Evolutionary conservation across 2,113 vertebrate genomes (phyloP), one percentile per base, ranked within the genome.

Genomic region (Callipepla squamata): DNA sequence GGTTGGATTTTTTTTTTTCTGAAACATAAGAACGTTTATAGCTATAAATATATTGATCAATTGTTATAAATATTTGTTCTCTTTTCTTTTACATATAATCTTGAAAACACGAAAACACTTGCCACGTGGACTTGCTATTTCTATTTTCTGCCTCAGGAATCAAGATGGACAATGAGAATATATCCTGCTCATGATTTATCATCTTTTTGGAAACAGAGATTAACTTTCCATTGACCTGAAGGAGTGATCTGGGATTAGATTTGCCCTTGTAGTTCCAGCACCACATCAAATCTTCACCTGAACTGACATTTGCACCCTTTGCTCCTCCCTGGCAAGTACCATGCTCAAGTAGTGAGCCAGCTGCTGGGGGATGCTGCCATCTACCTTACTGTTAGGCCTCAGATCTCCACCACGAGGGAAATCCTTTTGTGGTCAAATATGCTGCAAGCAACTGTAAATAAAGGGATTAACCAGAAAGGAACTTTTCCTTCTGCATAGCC

Each of bases 241-340:
- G 10, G 53, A 32, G 38, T 40, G 2, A 23, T 5, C 13, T 80
- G 32, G 9, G 4, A 17, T 85, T 73, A 0, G 0, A 9, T 55
- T 80, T 80, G 26, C 21, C 8, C 7, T 22, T 20, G 3, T 30
- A 22, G 15, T 18, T 26, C 36, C 32, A 30, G 69, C 18, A 47
- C 28, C 22, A 6, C 18, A n/a, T 5, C 38, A 28, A 5, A 3
- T 51, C 57, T 42, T 78, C 2, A 1, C 8, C 30, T 74, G 55
- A 6, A 9, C 21, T 61, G 18, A 0, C 9, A 8, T 78, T 87
- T 78, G 2, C 14, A 34, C 9, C 22, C 36, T 81, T 57, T 51
- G 13, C 70, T 85, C 20, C 55, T 66, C 28, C 28, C 9, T 36
- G 28, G 5, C 44, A 6, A 4, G 0, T 17, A 40, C 11, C 5